Evolutionary conservation across 2,113 vertebrate genomes (phyloP).

Genomic region (Psittacara wagleri): DNA sequence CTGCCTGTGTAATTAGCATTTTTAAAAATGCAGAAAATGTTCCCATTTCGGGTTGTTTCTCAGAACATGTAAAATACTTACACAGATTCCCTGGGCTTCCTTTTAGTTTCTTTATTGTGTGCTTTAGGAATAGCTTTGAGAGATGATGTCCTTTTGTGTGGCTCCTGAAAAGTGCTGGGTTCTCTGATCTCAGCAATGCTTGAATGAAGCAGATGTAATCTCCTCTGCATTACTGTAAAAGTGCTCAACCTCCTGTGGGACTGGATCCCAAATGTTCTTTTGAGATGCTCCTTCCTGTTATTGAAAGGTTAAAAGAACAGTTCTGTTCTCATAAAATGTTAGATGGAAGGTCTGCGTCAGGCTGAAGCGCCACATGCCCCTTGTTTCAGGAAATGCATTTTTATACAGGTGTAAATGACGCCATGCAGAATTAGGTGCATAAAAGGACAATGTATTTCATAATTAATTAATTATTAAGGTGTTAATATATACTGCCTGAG

Average conservation of each 20-base stretch:
- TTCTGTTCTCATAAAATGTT: neutral
- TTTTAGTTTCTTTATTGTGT: neutral
- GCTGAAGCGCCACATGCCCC: rapidly evolving
- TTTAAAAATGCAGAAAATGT: neutral
- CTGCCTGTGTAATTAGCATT: neutral
- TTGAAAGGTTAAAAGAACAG: neutral
- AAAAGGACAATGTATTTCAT: neutral
- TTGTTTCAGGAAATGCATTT: neutral
- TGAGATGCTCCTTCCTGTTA: neutral
- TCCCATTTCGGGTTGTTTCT: neutral
- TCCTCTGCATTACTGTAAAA: neutral
- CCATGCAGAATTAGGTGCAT: neutral
- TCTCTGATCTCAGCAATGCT: neutral
- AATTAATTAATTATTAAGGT: neutral
- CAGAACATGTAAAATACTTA: neutral
- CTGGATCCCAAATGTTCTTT: neutral
- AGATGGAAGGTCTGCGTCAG: neutral
- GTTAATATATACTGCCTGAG: neutral
- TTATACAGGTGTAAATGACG: neutral
- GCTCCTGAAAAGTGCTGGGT: neutral
- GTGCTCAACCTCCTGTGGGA: neutral
- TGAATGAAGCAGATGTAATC: neutral
- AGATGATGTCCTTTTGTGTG: neutral
- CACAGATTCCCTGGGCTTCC: neutral
- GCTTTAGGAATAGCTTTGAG: neutral